Percentiles rank a stretch among this genome's conserved stretches.
Conservation (phyloP, 2,888 invertebrate species). For the Melieria omissa region DNA sequence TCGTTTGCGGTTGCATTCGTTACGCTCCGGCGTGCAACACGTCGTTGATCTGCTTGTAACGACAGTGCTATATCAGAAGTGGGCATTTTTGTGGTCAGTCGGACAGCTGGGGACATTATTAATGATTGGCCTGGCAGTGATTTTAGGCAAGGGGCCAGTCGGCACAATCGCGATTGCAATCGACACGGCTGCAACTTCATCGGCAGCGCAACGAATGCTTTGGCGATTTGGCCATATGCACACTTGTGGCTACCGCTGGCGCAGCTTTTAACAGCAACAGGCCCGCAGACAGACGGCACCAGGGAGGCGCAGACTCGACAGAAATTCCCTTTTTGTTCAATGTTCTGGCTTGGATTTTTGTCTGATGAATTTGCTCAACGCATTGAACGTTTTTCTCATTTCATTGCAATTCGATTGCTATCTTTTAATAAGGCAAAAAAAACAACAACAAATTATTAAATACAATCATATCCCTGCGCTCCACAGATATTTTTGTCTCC, state of each 20-base stretch:
- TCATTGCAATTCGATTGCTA: background rate
- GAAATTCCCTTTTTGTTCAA: background rate
- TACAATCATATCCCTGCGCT: no score
- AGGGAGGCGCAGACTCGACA: background rate
- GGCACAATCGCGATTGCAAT: no score
- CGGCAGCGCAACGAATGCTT: background rate
- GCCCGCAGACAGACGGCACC: background rate
- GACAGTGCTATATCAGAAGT: slow-evolving; percentile 23
- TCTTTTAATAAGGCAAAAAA: no score
- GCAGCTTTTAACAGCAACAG: background rate
- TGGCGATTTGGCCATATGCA: background rate
- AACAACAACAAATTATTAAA: no score
- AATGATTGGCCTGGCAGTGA: slow-evolving; percentile 17
- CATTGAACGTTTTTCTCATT: slow-evolving; percentile 13
- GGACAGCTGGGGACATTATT: slow-evolving; percentile 23
- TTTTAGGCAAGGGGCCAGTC: slow-evolving; percentile 9
- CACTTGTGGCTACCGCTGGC: slow-evolving; percentile 20
- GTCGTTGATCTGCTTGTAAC: slow-evolving; percentile 19
- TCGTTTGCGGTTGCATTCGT: no score
- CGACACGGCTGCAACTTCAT: background rate
- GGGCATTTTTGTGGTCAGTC: slow-evolving; percentile 17
- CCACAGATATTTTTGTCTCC: no score
- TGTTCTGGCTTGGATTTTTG: slow-evolving; percentile 17
- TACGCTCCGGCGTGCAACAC: background rate
- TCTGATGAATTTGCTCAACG: slow-evolving; percentile 9